These are phyloP conservation scores for Epinephelus fuscoguttatus DNA, from an alignment of 2,113 vertebrate genomes.

Conservation along the genomic window DNA sequence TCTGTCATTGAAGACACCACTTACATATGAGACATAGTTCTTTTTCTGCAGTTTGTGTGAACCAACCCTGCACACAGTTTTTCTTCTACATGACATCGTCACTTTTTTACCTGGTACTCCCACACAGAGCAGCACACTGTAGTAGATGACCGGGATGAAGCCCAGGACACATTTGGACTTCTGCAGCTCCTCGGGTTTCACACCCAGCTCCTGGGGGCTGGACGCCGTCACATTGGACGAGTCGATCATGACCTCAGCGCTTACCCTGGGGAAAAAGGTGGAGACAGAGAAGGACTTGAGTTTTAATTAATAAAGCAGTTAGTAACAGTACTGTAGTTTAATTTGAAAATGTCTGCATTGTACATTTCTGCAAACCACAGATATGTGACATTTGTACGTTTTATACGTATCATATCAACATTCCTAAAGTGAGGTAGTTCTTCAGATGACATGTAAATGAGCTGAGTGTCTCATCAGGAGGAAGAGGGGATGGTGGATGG, in stretches of 20 bases:
- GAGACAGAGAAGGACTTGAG: background rate
- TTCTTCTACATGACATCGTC: background rate
- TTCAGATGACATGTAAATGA: too few species aligned
- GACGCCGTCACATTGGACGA: constrained; percentile 81
- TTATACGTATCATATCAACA: too few species aligned
- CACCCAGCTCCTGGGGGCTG: constrained; percentile 41
- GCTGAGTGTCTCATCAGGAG: too few species aligned
- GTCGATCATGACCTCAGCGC: constrained; percentile 69
- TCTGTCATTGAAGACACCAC: too few species aligned
- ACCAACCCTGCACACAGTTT: background rate
- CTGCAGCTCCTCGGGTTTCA: constrained; percentile 63
- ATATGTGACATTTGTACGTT: too few species aligned
- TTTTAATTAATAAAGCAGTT: background rate
- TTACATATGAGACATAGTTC: too few species aligned
- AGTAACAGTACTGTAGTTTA: too few species aligned
- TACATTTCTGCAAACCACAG: too few species aligned
- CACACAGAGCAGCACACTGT: constrained; percentile 91
- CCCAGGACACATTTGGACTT: constrained; percentile 89
- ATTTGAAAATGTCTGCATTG: too few species aligned
- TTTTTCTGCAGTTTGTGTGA: background rate
- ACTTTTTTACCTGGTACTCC: constrained; percentile 90
- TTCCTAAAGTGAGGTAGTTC: too few species aligned
- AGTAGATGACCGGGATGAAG: constrained; percentile 89
- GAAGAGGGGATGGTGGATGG: too few species aligned
- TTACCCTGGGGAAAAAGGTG: background rate